Base-by-base conservation (phyloP, 2,888 invertebrate genomes). In the Epistrophe eligans region DNA sequence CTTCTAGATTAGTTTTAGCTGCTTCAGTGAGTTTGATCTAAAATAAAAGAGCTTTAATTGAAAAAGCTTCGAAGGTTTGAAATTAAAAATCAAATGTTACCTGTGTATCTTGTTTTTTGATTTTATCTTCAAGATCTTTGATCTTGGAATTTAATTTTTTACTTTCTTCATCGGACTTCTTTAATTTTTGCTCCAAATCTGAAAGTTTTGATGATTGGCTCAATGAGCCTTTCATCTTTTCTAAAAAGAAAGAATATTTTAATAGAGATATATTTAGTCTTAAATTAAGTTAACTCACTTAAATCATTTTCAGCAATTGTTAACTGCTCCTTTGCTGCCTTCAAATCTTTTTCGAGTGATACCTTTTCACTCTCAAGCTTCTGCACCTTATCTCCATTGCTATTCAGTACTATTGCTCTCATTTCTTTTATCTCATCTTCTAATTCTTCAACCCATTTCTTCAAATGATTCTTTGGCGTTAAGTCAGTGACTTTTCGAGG, bases 401-500 rank as follows among this genome's bases (percentile, higher is more conserved):
- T 89, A 87, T 93, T 90, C 89, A 93, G 89, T 91, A 94, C 89
- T 79, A 92, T 90, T 9, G 91, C 91, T 70, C 93, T 90, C 91
- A 93, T 90, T 79, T 93, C 92, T 38, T 96, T 95, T 89, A 98
- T 96, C 94, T 98, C 98, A 90, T 95, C 96, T 93, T 98, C 98
- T 89, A 98, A 93, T 88, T 98, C 98, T 80, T 96, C 96, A 3
- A 98, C 95, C 95, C 97, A 97, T 90, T 95, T 97, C 89, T 91
- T 97, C 90, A 97, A 93, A 66, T 91, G 92, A 77, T 91, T 91
- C 89, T 92, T 93, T 0, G 92, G 92, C 24, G 92, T 93, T 17
- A 93, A 93, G 90, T 97, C 97, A 9, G 96, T 96, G 10, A 95
- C 94, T 90, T 95, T 96, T 90, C 96, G 96, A 5, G 96, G 95